Evolutionary conservation across 2,888 invertebrate species (phyloP).

Genomic region (Hypolimnas misippus): DNA sequence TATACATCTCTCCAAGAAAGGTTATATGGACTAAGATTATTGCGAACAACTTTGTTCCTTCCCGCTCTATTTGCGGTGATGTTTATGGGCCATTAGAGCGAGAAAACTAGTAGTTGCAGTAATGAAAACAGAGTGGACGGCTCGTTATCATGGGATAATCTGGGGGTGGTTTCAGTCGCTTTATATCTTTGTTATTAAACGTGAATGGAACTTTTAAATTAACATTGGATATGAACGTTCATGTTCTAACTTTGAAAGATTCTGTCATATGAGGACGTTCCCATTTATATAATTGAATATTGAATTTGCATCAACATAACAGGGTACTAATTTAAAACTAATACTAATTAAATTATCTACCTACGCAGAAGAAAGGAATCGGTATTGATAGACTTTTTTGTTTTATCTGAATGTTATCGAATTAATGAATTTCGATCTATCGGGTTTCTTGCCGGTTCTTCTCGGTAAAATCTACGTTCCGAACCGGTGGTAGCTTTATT

Average conservation of each 20-base stretch:
- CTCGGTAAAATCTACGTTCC: too few species aligned
- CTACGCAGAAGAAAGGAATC: too few species aligned
- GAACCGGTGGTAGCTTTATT: too few species aligned
- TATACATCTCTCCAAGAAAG: slow-evolving; percentile 39
- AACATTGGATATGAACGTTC: slow-evolving; percentile 12
- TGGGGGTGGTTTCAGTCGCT: slow-evolving; percentile 42
- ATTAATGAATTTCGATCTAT: too few species aligned
- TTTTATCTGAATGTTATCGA: too few species aligned
- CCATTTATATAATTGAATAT: too few species aligned
- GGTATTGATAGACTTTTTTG: too few species aligned
- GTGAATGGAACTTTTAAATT: slow-evolving; percentile 23
- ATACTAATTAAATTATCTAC: too few species aligned
- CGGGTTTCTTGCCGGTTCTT: too few species aligned
- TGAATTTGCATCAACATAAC: too few species aligned
- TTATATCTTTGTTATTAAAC: slow-evolving; percentile 43
- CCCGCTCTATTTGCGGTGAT: slow-evolving; percentile 70
- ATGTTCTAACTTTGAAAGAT: neutral
- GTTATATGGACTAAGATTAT: slow-evolving; percentile 59
- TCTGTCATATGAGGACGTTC: neutral
- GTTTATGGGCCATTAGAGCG: slow-evolving; percentile 77
- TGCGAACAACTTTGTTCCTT: slow-evolving; percentile 64
- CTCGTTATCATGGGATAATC: slow-evolving; percentile 75
- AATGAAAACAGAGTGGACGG: slow-evolving; percentile 78
- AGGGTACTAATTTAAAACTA: too few species aligned
- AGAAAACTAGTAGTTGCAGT: slow-evolving; percentile 72